Evolutionary conservation across 2,888 invertebrate species (phyloP).

Genomic region (Carabus problematicus): DNA sequence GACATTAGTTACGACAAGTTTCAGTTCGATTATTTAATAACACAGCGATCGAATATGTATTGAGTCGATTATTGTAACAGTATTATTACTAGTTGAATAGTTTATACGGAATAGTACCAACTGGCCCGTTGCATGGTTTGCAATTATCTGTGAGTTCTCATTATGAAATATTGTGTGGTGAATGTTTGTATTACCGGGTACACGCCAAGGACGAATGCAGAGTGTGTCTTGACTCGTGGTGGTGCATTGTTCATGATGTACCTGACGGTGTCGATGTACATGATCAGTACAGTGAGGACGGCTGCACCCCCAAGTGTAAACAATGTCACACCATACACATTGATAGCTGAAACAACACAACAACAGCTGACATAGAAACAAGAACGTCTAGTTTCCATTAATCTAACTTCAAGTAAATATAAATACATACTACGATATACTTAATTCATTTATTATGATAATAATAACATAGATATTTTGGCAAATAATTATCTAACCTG

Average conservation of each 20-base stretch:
- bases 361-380: conserved; percentile 27
- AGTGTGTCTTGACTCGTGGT: conserved; percentile 62
- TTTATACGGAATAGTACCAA: no score
- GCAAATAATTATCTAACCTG: no score
- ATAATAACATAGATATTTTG: no score
- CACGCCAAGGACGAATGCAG: conserved; percentile 66
- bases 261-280: conserved; percentile 65
- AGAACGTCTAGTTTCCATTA: not conserved
- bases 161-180: not conserved
- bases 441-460: no score
- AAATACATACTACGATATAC: not conserved
- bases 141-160: no score
- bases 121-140: no score
- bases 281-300: conserved; percentile 60
- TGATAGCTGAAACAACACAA: conserved; percentile 61
- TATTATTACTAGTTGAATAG: no score
- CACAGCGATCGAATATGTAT: no score
- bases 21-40: no score
- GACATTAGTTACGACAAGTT: no score
- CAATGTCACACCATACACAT: conserved; percentile 64
- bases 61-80: no score
- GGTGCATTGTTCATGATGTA: conserved; percentile 64
- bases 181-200: conserved; percentile 64
- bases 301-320: conserved; percentile 63
- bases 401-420: not conserved